A percentile compares a stretch with the other conserved stretches of the same genome.
These are phyloP conservation scores for Drosophila takahashii DNA, from an alignment of 1,140 invertebrate species.

Conservation along the genomic window DNA sequence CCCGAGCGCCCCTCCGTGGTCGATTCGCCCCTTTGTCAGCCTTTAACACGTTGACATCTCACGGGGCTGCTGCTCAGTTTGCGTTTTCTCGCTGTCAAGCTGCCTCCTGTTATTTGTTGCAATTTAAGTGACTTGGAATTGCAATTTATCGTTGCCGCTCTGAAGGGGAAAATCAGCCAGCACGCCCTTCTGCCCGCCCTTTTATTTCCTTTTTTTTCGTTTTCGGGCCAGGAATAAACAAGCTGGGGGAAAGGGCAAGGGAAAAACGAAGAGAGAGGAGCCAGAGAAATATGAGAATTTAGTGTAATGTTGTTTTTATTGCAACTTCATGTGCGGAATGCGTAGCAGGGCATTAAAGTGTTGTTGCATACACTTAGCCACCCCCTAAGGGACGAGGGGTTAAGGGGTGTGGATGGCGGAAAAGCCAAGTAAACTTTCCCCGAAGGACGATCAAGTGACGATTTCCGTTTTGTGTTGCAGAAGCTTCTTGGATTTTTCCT, in stretches of 20 bases:
- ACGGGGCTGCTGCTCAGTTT: slow-evolving; percentile 53
- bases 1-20: background rate
- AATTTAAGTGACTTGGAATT: slow-evolving; percentile 83
- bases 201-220: slow-evolving; percentile 12
- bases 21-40: slow-evolving; percentile 34
- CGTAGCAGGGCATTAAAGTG: slow-evolving; percentile 57
- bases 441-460: slow-evolving; percentile 31
- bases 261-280: background rate
- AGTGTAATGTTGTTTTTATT: slow-evolving; percentile 78
- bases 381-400: too few species aligned
- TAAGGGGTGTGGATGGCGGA: background rate
- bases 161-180: slow-evolving; percentile 32
- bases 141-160: slow-evolving; percentile 73
- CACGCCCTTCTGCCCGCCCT: background rate
- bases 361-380: slow-evolving; percentile 46
- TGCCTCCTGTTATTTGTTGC: slow-evolving; percentile 78
- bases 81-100: slow-evolving; percentile 64
- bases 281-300: slow-evolving; percentile 70
- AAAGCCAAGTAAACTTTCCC: slow-evolving; percentile 15
- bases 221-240: slow-evolving; percentile 44
- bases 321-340: slow-evolving; percentile 72
- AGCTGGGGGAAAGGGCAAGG: slow-evolving; percentile 11
- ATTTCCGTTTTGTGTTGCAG: slow-evolving; percentile 14
- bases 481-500: background rate
- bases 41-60: slow-evolving; percentile 75